phyloP scores from a whole-genome alignment of 2,113 vertebrate genomes.

The Rhynchomys soricoides region DNA sequence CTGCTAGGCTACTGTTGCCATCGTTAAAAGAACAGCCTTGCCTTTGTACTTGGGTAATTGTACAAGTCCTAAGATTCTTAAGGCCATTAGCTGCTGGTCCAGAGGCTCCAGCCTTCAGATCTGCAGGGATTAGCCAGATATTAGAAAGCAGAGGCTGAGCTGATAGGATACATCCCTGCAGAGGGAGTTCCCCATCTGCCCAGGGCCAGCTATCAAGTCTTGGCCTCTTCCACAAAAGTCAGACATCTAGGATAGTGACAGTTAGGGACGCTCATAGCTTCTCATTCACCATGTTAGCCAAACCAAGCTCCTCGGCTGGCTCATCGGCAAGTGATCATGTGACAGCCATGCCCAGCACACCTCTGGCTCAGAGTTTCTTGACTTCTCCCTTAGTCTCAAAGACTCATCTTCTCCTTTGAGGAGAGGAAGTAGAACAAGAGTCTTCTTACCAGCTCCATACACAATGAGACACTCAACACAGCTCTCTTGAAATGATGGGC shows the following conservation, averaged over 20 bases:
- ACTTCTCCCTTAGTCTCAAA: neutral
- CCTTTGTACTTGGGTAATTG: neutral
- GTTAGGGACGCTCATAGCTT: neutral
- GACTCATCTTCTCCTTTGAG: neutral
- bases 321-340: neutral
- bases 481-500: neutral
- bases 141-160: neutral
- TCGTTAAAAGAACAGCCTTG: neutral
- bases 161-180: neutral
- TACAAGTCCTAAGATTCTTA: neutral
- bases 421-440: neutral
- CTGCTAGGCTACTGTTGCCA: neutral
- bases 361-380: neutral
- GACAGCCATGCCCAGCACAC: neutral
- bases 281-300: neutral
- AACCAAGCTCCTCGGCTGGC: neutral
- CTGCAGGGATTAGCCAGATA: neutral
- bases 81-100: neutral
- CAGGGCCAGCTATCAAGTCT: neutral
- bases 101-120: neutral
- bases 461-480: neutral
- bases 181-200: neutral
- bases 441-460: neutral
- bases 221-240: neutral
- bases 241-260: neutral